Conservation (phyloP, 1,140 invertebrate genomes). For the Bombus consobrinus region DNA sequence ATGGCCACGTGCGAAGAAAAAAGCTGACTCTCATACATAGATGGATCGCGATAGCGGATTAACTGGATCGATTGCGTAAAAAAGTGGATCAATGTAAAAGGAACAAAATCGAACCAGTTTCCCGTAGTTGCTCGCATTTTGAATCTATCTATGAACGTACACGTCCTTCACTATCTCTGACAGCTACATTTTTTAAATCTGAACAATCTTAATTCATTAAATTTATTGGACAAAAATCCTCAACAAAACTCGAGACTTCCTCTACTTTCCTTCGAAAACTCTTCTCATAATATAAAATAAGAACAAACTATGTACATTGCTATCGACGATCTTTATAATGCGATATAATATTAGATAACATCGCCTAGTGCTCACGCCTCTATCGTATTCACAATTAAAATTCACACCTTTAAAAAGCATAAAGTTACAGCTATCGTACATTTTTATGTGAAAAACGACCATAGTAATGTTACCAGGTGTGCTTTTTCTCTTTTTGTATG, state of each 20-base stretch:
- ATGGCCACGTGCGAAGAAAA: conserved; percentile 25
- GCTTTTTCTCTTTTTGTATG: neutral
- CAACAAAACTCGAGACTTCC: neutral
- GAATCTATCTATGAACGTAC: conserved; percentile 6
- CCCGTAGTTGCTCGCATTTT: conserved; percentile 17
- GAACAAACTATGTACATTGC: too few relatives aligned
- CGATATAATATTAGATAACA: neutral
- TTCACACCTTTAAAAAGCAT: neutral
- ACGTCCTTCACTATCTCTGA: neutral
- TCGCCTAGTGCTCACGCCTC: neutral
- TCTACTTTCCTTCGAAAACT: too few relatives aligned
- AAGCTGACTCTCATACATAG: conserved; percentile 27
- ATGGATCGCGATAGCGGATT: conserved; percentile 43
- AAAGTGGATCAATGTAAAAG: conserved; percentile 40
- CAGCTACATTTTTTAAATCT: neutral
- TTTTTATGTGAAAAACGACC: neutral
- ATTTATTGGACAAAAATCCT: neutral
- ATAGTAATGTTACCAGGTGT: too few relatives aligned
- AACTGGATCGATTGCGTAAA: conserved; percentile 51
- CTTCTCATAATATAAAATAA: neutral
- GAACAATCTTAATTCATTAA: neutral
- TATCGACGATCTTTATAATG: neutral
- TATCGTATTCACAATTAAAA: neutral
- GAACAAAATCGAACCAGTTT: conserved; percentile 48
- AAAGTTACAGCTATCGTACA: neutral